Evolutionary conservation across 2,888 invertebrate genomes (phyloP), one percentile per base, ranked within the genome.

Genomic region (Coremacera marginata): DNA sequence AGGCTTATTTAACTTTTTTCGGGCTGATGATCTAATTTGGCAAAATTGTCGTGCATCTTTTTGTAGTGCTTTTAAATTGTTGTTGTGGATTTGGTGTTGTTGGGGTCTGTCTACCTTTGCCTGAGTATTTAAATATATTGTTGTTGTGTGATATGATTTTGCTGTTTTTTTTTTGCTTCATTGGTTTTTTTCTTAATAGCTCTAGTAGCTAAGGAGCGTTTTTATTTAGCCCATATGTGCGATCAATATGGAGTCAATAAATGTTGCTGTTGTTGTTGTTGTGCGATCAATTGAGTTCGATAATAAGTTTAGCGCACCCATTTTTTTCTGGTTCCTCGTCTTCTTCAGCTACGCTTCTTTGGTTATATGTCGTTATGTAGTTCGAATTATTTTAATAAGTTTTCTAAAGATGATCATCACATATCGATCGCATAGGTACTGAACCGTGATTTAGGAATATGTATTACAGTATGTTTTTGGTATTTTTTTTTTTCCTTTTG

Each of bases 11-110:
- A 27, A 76, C 72, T 77, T 75, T 78, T 81, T 80, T 80, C 76
- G 75, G 79, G 81, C 84, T 86, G 87, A 87, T 87, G 87, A 87
- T 87, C 87, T 87, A 87, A 87, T 87, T 87, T 86, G 86, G 87
- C 86, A 86, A 86, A 87, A 85, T 86, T 87, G 86, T 87, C 86
- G 87, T 87, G 81, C 81, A 81, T 80, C 79, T 81, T 78, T 31
- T 78, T 67, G 57, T 44, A 65, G 31, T 73, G 31, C 52, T 72
- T 52, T 67, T 62, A n/a, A 8, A 19, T 49, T 11, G 25, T 44
- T 60, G 9, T 60, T 68, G 49, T 63, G 5, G 31, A 31, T 31
- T 31, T 31, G 73, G 79, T 80, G 49, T 68, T 44, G 9, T 44
- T 62, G 19, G 25, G 44, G 65, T 55, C 27, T 73, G 70, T 76